Conservation (phyloP, 2,113 vertebrate genomes). For the Podarcis muralis region DNA sequence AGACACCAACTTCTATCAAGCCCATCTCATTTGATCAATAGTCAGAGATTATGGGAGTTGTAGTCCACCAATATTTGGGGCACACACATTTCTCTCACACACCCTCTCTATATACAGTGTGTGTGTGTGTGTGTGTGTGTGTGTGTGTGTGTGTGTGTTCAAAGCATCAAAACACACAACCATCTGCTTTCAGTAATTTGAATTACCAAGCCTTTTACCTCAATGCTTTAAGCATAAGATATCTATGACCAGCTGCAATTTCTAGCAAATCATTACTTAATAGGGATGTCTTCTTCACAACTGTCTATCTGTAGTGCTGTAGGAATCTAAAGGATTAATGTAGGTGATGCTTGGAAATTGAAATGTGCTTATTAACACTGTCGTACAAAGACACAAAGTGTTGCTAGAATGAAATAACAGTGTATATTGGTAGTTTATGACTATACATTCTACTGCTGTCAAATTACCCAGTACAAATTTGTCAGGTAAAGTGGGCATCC, state of each 20-base stretch:
- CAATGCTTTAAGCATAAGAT: conserved; percentile 25
- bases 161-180: neutral
- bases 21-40: too few relatives aligned
- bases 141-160: neutral
- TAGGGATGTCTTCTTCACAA: conserved; percentile 55
- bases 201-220: neutral
- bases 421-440: conserved; percentile 34
- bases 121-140: too few relatives aligned
- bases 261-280: conserved; percentile 53
- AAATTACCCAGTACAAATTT: conserved; percentile 65
- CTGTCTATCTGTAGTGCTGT: conserved; percentile 56
- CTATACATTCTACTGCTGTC: conserved; percentile 57
- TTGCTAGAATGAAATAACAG: conserved; percentile 57
- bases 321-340: conserved; percentile 59
- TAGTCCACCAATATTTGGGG: too few relatives aligned
- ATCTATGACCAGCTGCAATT: conserved; percentile 30
- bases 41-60: too few relatives aligned
- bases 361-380: conserved; percentile 64
- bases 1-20: too few relatives aligned
- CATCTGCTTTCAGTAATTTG: neutral
- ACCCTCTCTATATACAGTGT: too few relatives aligned
- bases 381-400: conserved; percentile 50
- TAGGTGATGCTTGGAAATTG: conserved; percentile 57
- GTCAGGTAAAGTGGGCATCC: conserved; percentile 59
- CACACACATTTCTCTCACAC: too few relatives aligned